phyloP scores from a whole-genome alignment of 2,113 vertebrate species.

The Sakesphorus luctuosus region DNA sequence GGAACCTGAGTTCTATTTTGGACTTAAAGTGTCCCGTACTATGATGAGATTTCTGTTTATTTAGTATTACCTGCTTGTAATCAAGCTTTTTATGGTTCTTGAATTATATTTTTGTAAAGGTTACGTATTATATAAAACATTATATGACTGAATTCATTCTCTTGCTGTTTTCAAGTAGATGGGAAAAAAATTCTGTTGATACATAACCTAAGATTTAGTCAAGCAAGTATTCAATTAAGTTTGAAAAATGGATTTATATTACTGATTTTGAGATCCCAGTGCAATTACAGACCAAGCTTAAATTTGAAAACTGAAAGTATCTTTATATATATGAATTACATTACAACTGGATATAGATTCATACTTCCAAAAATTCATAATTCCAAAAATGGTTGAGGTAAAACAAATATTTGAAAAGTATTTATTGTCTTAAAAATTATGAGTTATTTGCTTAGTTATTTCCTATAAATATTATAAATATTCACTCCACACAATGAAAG shows the following conservation, averaged over 20 bases:
- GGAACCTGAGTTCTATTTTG: background rate
- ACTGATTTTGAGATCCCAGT: background rate
- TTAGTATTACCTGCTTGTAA: slow-evolving; percentile 6
- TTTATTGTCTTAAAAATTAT: background rate
- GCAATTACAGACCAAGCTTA: background rate
- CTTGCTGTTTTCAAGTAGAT: background rate
- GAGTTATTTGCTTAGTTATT: background rate
- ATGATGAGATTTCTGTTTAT: slow-evolving; percentile 14
- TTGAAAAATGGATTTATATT: background rate
- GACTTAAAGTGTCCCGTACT: background rate
- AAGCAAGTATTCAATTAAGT: background rate
- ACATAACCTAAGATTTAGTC: background rate
- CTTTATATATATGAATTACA: background rate
- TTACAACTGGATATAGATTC: background rate
- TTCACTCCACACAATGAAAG: background rate
- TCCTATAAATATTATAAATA: background rate
- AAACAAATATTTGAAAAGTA: background rate
- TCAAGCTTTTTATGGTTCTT: slow-evolving; percentile 17
- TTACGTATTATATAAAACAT: background rate
- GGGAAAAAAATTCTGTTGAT: background rate
- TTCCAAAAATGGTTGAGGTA: background rate
- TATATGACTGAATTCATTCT: background rate
- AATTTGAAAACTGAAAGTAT: background rate
- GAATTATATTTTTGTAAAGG: background rate
- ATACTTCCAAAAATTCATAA: background rate